Evolutionary conservation across 2,888 invertebrate species (phyloP).

Genomic region (Marasmarcha lunaedactyla): DNA sequence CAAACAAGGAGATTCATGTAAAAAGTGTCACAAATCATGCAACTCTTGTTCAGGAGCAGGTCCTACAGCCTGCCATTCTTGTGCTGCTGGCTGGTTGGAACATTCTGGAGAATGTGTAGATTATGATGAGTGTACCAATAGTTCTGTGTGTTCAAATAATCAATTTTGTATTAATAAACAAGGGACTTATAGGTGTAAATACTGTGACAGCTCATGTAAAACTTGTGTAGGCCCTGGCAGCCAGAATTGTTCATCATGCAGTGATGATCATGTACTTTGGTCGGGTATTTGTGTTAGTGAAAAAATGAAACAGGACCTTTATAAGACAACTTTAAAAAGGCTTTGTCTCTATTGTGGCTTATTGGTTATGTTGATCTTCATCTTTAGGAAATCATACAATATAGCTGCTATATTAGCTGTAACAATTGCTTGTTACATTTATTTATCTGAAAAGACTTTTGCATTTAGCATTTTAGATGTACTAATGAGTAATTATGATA

Average conservation of each 20-base stretch:
- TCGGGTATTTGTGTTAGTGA: constrained; percentile 40
- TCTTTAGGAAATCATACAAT: constrained; percentile 25
- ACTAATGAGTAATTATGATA: no score
- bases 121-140: constrained; percentile 82
- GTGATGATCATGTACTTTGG: constrained; percentile 35
- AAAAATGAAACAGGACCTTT: constrained; percentile 25
- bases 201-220: constrained; percentile 85
- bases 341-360: constrained; percentile 33
- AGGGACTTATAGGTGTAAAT: constrained; percentile 82
- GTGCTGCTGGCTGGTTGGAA: constrained; percentile 79
- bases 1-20: constrained; percentile 75
- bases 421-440: constrained; percentile 32
- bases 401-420: constrained; percentile 30
- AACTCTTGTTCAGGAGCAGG: constrained; percentile 81
- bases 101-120: constrained; percentile 81
- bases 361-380: constrained; percentile 28
- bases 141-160: constrained; percentile 65
- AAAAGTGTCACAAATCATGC: constrained; percentile 84
- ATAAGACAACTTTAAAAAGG: constrained; percentile 28
- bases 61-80: constrained; percentile 64
- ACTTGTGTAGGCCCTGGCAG: constrained; percentile 88
- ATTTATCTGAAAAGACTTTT: constrained; percentile 30
- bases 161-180: constrained; percentile 90
- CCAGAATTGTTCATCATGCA: constrained; percentile 87
- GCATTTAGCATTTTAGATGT: constrained; percentile 26